Evolutionary conservation across 2,113 vertebrate species (phyloP).

Genomic region (Ellobius talpinus): DNA sequence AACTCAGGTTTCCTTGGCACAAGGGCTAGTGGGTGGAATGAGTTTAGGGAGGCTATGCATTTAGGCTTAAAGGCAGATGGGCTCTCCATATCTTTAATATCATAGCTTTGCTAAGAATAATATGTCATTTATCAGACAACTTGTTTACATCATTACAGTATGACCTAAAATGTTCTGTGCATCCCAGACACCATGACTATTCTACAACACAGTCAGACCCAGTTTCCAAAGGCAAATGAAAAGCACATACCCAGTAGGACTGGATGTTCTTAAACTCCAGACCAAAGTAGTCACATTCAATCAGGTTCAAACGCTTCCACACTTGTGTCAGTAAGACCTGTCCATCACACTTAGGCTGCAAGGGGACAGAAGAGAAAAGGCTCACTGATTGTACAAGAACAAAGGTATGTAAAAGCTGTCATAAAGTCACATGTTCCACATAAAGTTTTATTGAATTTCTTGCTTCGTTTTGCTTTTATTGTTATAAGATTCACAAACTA

Average conservation of each 20-base stretch:
- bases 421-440: accelerated
- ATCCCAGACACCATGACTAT: accelerated
- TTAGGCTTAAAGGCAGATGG: not conserved
- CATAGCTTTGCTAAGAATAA: not conserved
- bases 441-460: accelerated
- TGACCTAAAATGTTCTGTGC: not conserved
- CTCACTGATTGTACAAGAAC: not conserved
- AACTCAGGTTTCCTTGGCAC: not conserved
- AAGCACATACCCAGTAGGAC: constrained; percentile 93
- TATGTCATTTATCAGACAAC: too few relatives aligned
- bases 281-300: constrained; percentile 98
- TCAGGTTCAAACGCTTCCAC: constrained; percentile 93
- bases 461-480: not conserved
- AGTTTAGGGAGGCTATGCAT: not conserved
- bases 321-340: constrained; percentile 91
- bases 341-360: constrained; percentile 91
- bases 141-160: accelerated
- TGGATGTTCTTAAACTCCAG: constrained; percentile 95
- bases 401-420: not conserved
- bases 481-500: not conserved
- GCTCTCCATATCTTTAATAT: not conserved
- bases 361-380: not conserved
- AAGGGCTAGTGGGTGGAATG: too few relatives aligned
- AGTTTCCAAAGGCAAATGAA: not conserved
- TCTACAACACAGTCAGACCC: not conserved